Conservation (phyloP, 2,797 vertebrate species). For the Parambassis ranga region DNA sequence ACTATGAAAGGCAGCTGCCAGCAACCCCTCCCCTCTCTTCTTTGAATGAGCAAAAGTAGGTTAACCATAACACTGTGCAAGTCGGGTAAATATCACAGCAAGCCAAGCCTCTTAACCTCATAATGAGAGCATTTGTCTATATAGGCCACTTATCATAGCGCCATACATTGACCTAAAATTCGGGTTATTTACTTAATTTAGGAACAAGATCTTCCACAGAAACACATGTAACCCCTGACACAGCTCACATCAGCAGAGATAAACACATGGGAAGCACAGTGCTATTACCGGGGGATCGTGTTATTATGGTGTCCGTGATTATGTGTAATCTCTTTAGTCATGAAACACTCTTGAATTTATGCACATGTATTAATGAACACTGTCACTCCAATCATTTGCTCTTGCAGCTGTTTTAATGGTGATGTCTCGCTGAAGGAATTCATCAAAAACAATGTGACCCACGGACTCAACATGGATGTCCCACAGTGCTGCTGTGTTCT, state of each 20-base stretch:
- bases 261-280: background rate
- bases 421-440: slow-evolving; percentile 34
- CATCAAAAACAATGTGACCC: slow-evolving; percentile 31
- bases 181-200: background rate
- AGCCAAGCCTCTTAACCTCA: slow-evolving; percentile 55
- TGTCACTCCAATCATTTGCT: slow-evolving; percentile 42
- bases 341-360: slow-evolving; percentile 21
- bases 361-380: slow-evolving; percentile 31
- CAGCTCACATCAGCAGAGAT: slow-evolving; percentile 10
- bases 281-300: slow-evolving; percentile 18
- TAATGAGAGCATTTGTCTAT: slow-evolving; percentile 47
- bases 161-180: slow-evolving; percentile 4
- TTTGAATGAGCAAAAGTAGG: slow-evolving; percentile 68
- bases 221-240: background rate
- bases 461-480: slow-evolving; percentile 26
- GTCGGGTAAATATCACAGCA: slow-evolving; percentile 58
- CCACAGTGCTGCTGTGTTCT: slow-evolving; percentile 17
- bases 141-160: slow-evolving; percentile 5
- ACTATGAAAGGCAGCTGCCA: slow-evolving; percentile 64
- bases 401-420: slow-evolving; percentile 47
- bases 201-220: slow-evolving; percentile 1
- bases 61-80: slow-evolving; percentile 60
- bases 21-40: slow-evolving; percentile 41
- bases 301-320: slow-evolving; percentile 22
- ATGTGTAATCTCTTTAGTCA: slow-evolving; percentile 36